These are phyloP conservation scores for Hydrochoerus hydrochaeris DNA, from an alignment of 2,113 vertebrate species.

Conservation along the genomic window DNA sequence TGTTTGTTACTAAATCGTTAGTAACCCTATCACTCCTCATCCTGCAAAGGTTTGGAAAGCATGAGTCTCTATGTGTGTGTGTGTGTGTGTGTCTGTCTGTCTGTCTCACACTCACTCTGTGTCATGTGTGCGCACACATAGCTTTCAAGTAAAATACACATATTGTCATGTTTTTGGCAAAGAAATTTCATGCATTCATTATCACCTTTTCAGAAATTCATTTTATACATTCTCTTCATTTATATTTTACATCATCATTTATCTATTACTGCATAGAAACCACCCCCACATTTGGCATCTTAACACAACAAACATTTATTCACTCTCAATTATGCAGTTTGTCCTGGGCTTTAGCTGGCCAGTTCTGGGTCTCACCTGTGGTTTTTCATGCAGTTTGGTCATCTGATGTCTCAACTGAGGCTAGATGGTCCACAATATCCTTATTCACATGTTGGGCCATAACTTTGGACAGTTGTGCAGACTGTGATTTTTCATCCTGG, in stretches of 20 bases:
- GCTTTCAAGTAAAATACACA: slow-evolving; percentile 42
- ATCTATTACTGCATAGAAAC: not conserved
- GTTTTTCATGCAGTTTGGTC: not conserved
- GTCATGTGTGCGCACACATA: not conserved
- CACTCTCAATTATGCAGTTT: not conserved
- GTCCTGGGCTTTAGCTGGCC: not conserved
- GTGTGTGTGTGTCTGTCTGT: not conserved
- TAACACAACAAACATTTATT: slow-evolving; percentile 8
- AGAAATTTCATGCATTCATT: slow-evolving; percentile 4
- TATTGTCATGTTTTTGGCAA: slow-evolving; percentile 33
- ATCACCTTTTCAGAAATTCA: slow-evolving; percentile 38
- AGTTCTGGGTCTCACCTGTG: slow-evolving; percentile 17
- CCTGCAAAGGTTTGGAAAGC: slow-evolving; percentile 5
- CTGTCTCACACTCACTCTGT: not conserved
- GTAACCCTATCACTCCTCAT: not conserved
- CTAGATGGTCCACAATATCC: not conserved
- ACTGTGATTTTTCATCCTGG: not conserved
- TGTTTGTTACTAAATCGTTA: slow-evolving; percentile 36
- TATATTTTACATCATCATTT: slow-evolving; percentile 37
- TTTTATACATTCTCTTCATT: not conserved
- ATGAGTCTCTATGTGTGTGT: not conserved
- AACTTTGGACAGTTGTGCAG: not conserved
- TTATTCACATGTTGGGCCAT: not conserved
- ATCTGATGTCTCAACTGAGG: not conserved
- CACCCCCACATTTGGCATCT: not conserved